Percentiles rank a stretch among this genome's conserved stretches.
Evolutionary conservation across 2,797 vertebrate species (phyloP).

Genomic region (Acanthornis magna): DNA sequence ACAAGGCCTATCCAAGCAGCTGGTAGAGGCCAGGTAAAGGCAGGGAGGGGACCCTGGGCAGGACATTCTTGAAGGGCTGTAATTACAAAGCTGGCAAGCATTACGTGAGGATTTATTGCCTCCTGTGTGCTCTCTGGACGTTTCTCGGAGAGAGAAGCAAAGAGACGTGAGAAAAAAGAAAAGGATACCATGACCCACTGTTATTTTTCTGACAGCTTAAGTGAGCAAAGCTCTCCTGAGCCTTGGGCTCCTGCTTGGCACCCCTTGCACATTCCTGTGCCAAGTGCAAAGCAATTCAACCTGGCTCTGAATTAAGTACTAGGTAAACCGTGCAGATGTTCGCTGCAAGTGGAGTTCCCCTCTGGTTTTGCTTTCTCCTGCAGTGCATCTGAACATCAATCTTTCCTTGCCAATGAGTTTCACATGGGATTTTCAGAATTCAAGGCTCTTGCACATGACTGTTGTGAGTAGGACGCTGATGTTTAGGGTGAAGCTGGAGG

Average conservation of each 20-base stretch:
- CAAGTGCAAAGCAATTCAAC: neutral
- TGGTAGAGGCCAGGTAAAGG: constrained; percentile 78
- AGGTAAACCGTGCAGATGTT: neutral
- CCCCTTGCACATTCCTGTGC: neutral
- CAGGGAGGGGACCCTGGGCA: neutral
- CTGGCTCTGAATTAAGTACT: neutral
- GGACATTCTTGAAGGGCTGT: neutral
- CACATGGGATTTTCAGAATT: too few relatives aligned
- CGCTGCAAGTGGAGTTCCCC: too few relatives aligned
- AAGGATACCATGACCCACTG: neutral
- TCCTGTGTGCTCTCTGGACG: neutral
- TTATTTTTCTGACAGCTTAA: neutral
- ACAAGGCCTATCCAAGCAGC: constrained; percentile 74
- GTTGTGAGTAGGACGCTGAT: too few relatives aligned
- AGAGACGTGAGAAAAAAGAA: neutral
- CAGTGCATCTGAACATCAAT: too few relatives aligned
- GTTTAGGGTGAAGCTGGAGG: too few relatives aligned
- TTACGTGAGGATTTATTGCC: neutral
- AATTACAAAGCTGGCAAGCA: neutral
- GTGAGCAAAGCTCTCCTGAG: neutral
- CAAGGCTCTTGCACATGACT: too few relatives aligned
- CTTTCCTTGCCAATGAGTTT: too few relatives aligned
- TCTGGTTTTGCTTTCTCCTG: too few relatives aligned
- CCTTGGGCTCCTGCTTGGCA: neutral
- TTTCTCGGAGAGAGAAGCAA: neutral